Base-by-base conservation (phyloP, 1,140 invertebrate genomes). In the Ephestia elutella region DNA sequence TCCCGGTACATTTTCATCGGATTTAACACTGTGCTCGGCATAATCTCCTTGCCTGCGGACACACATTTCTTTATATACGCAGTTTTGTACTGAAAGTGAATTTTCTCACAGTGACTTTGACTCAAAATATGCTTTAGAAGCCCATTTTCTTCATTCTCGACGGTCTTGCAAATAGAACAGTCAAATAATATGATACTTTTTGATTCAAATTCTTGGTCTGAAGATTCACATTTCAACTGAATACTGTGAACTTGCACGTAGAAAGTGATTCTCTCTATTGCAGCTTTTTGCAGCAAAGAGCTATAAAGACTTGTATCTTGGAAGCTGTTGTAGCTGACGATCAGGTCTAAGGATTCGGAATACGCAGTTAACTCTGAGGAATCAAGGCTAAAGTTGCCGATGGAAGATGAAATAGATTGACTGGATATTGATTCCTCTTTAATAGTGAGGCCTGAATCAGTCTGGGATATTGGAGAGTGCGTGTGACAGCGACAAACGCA, bases 51-150 rank as follows among this genome's bases (percentile, higher is more conserved):
- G 0, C 79, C 82, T 0, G 63, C 35, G 0, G 73, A 49, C 8
- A 89, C 69, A 73, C 86, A 89, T 57, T 86, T 85, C 53, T 86
- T 87, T 1, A 89, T 86, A 66, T 89, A 89, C 0, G 78, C 75
- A 8, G 80, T 86, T 68, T 89, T 89, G 56, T 86, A 89, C 0
- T 80, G 56, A 65, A 89, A 89, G 72, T 87, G 84, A 5, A 87
- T 76, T 53, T 84, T 88, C 32, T 84, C 84, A 57, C 84, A 89
- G 28, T 89, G 86, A 7, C 15, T 57, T 50, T 78, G 76, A 57
- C 76, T 80, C 10, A 87, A 51, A 56, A 89, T 85, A 49, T 89
- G 86, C 49, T 65, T 75, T 0, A 89, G 8, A 0, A 89, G 59
- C 2, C 66, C 71, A 44, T 80, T 75, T 59, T 89, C 86, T 25